Evolutionary conservation across 2,113 vertebrate genomes (phyloP).

Genomic region (Phocoena sinus): DNA sequence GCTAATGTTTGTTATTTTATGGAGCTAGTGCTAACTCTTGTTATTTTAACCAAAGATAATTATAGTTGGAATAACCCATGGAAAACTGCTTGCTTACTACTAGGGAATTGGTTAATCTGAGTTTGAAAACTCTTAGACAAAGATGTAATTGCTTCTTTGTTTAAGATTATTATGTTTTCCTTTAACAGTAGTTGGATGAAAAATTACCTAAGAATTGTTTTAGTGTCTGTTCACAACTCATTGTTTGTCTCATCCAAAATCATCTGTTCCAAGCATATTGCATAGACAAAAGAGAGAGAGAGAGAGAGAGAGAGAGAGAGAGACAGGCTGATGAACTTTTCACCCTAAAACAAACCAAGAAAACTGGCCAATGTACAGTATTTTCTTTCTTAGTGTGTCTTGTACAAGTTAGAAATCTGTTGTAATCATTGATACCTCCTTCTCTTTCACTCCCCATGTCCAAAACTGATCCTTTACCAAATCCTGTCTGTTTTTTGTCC

Average conservation of each 20-base stretch:
- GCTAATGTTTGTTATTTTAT: neutral
- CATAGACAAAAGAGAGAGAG: neutral
- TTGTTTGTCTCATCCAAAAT: neutral
- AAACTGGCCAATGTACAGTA: neutral
- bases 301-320: too few relatives aligned
- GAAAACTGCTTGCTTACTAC: neutral
- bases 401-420: neutral
- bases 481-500: neutral
- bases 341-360: neutral
- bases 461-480: neutral
- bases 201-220: conserved; percentile 34
- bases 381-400: neutral
- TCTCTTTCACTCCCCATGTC: neutral
- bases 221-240: neutral
- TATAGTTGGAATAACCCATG: neutral
- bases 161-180: neutral
- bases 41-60: neutral
- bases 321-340: neutral
- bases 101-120: neutral
- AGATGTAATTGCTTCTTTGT: neutral
- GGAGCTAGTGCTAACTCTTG: neutral
- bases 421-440: neutral
- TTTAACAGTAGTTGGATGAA: neutral
- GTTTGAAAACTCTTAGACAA: neutral
- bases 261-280: neutral